Evolutionary conservation across 2,797 vertebrate genomes (phyloP), one percentile per base, ranked within the genome.

Genomic region (Helarctos malayanus): DNA sequence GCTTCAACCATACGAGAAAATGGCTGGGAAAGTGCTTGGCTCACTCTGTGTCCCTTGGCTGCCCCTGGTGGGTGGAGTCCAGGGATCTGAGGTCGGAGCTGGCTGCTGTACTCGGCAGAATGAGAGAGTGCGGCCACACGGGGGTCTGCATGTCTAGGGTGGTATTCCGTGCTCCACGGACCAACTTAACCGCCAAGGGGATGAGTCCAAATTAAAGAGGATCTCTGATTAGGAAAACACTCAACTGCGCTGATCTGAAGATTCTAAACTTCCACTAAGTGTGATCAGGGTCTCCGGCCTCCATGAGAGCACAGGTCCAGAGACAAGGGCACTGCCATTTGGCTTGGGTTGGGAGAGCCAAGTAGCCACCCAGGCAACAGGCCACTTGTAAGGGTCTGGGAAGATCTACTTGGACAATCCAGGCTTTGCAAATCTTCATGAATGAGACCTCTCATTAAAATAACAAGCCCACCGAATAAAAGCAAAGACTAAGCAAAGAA

Each of bases 11-110:
- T 38, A 84, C 71, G 80, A 76, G 91, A 61, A 83, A 61, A 79
- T n/a, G 90, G 81, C 96, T 94, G 90, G 93, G 80, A 84, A 91
- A n/a, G 38, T 90, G 95, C 78, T 91, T 95, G 95, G 73, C 93
- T 96, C 45, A 73, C 47, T 71, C 88, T 69, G 32, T 65, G 68
- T 94, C 41, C 47, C 23, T 56, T 71, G 61, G 76, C 90, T 65
- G 49, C 6, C 47, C 14, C 65, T 65, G 61, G 38, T 47, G 92
- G 47, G 65, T 83, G 27, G 45, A 79, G 6, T 47, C 41, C 54
- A 79, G 78, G 83, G 65, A 85, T 47, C 41, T 38, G 86, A 78
- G 45, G 8, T 54, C 29, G 52, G 89, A 82, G 61, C 54, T 83
- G 91, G 78, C 82, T 59, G 84, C 63, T 68, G 52, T 61, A 15